Evolutionary conservation across 2,113 vertebrate genomes (phyloP), one percentile per base, ranked within the genome.

Genomic region (Ctenodactylus gundi): DNA sequence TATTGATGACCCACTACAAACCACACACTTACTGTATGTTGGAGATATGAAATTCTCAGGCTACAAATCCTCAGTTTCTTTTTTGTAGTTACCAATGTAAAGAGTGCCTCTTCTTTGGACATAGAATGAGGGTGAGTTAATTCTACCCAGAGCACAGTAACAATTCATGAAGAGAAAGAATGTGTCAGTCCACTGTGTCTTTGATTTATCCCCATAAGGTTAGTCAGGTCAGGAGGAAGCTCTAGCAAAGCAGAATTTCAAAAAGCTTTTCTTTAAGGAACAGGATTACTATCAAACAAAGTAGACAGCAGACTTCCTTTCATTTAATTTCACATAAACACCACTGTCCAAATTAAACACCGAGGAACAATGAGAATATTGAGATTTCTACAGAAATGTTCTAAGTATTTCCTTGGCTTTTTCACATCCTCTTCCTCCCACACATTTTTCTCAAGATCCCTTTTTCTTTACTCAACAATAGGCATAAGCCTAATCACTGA

Each of bases 391-490:
- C 53, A 94, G 92, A 93, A 94, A 64, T 18, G 44, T 88, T 93
- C 88, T 84, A 55, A 57, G 36, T 65, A 58, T 90, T 90, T 92
- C 67, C 60, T 90, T 89, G 75, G 89, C 18, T 94, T n/a, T 58
- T 78, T 9, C 21, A 58, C n/a, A 11, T 36, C 29, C 29, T 49
- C 39, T 4, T 57, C 13, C 55, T 91, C 41, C 27, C 20, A 21
- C 29, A 23, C 41, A 39, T 85, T 57, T 27, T 90, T 58, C 25
- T 73, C 23, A 44, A 51, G 13, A 46, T 88, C 51, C 36, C 88
- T 21, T 62, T 80, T 94, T 80, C 92, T 80, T 84, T 95, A 72
- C 94, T 95, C 76, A 85, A 84, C 53, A 60, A 83, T 73, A 83
- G 76, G 31, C 46, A 68, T 81, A 72, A 76, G 89, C 36, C 82